These are phyloP conservation scores for Scartelaos histophorus DNA, from an alignment of 2,113 vertebrate genomes.

Conservation along the genomic window DNA sequence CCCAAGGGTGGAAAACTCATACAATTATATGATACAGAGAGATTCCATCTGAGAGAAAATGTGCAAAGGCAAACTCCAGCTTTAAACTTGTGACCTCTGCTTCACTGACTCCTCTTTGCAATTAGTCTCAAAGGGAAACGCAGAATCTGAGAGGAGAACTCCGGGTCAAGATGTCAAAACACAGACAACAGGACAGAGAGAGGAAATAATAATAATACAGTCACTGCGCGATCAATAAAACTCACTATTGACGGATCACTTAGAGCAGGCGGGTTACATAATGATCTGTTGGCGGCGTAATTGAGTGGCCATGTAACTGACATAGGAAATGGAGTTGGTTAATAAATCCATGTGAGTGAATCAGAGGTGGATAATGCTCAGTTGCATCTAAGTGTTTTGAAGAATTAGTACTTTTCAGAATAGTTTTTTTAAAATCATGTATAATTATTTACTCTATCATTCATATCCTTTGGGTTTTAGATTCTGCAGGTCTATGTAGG, in stretches of 20 bases:
- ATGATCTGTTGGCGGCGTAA: background rate
- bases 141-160: background rate
- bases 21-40: background rate
- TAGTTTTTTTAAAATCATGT: no score
- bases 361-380: background rate
- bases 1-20: background rate
- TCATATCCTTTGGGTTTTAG: no score
- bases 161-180: background rate
- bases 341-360: background rate
- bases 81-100: background rate
- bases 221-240: background rate
- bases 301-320: background rate
- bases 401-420: no score
- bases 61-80: background rate
- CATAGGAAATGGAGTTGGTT: background rate
- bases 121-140: background rate
- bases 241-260: background rate
- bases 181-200: background rate
- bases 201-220: background rate
- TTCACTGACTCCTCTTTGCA: constrained; percentile 1
- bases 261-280: background rate
- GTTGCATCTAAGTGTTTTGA: no score
- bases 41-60: background rate
- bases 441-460: no score
- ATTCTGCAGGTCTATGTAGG: no score